phyloP scores from a whole-genome alignment of 2,888 invertebrate genomes.

The Salpingus planirostris region DNA sequence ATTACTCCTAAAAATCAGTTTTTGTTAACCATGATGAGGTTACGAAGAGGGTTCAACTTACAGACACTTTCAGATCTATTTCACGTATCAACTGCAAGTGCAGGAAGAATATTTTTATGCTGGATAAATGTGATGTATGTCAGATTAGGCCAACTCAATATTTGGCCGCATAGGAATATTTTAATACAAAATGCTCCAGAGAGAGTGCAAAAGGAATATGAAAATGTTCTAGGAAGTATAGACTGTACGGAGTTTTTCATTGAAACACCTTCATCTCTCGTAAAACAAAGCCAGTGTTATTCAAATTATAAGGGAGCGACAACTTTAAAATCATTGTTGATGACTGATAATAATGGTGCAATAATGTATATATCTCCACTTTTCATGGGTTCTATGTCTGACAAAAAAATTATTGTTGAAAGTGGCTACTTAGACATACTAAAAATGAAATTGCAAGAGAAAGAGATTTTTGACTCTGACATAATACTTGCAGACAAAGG shows the following conservation, averaged over 20 bases:
- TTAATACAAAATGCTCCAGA: conserved; percentile 11
- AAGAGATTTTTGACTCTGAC: conserved; percentile 7
- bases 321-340: conserved; percentile 16
- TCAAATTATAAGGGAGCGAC: conserved; percentile 15
- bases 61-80: conserved; percentile 3
- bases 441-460: conserved; percentile 7
- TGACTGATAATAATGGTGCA: conserved; percentile 14
- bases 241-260: conserved; percentile 16
- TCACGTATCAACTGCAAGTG: conserved; percentile 1
- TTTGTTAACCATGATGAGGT: conserved; percentile 2
- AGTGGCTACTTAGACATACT: conserved; percentile 10
- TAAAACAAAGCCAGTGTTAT: conserved; percentile 11
- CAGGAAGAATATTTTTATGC: not conserved
- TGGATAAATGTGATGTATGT: conserved; percentile 6
- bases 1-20: not conserved
- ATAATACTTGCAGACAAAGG: conserved; percentile 19
- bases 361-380: conserved; percentile 17
- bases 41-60: not conserved
- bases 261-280: conserved; percentile 13
- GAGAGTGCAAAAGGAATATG: conserved; percentile 8
- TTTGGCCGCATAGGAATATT: conserved; percentile 15
- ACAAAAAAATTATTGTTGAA: conserved; percentile 14
- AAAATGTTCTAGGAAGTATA: conserved; percentile 14
- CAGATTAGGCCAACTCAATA: conserved; percentile 6
- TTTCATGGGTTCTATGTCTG: too few species aligned